Conservation (phyloP, 2,113 vertebrate genomes). For the Pterocles burchelli region DNA sequence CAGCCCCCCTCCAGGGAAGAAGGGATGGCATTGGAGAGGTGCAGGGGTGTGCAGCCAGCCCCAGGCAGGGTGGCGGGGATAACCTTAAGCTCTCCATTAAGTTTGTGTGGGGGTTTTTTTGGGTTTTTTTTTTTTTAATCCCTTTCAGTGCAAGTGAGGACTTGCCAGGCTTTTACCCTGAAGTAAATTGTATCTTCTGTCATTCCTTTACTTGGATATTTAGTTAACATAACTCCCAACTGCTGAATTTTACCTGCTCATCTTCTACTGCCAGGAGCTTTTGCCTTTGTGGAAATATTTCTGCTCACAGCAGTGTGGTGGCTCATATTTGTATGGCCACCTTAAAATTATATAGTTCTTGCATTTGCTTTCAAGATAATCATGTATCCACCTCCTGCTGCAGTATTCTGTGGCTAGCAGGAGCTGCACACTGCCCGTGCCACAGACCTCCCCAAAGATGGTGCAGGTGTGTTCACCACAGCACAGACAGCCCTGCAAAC, state of each 20-base stretch:
- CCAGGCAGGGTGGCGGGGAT: not conserved
- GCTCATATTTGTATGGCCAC: not conserved
- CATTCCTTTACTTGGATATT: not conserved
- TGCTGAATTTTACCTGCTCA: not conserved
- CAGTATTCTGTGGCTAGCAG: not conserved
- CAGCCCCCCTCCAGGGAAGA: not conserved
- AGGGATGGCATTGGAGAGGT: not conserved
- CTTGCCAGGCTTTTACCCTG: not conserved
- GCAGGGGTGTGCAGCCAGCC: not conserved
- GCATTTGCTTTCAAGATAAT: not conserved
- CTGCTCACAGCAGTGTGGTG: not conserved
- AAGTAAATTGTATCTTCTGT: not conserved
- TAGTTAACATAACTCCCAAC: not conserved
- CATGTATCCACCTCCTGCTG: not conserved
- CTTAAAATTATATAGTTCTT: not conserved
- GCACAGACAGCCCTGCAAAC: not conserved
- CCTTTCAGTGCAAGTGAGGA: not conserved
- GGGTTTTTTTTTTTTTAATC: not conserved
- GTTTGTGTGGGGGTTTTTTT: not conserved
- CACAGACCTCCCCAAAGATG: not conserved
- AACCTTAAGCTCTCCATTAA: not conserved
- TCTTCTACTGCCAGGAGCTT: not conserved
- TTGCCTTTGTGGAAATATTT: not conserved
- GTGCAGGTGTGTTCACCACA: fast-evolving
- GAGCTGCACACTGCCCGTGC: fast-evolving